Conservation (phyloP, 2,888 invertebrate genomes). For the Macrosoma leucophasiata region DNA sequence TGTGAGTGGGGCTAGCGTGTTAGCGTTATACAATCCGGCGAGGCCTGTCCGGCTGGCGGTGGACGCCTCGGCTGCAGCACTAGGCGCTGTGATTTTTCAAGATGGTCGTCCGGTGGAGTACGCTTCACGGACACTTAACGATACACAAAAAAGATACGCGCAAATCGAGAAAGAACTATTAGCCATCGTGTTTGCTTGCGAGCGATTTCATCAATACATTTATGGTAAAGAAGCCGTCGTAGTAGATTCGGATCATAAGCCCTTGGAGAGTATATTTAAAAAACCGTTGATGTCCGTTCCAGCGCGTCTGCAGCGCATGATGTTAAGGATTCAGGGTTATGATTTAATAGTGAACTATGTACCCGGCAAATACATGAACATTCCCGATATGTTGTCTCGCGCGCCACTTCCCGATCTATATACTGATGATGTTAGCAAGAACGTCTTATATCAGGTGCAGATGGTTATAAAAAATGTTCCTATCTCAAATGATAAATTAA, state of each 20-base stretch:
- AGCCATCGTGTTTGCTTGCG: conserved; percentile 16
- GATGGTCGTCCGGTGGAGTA: neutral
- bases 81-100: neutral
- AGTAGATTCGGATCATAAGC: conserved; percentile 17
- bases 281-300: conserved; percentile 14
- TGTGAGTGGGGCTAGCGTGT: conserved; percentile 7
- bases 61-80: conserved; percentile 1
- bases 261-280: conserved; percentile 16
- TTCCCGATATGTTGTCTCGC: conserved; percentile 17
- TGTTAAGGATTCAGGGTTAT: conserved; percentile 17
- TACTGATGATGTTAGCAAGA: conserved; percentile 5
- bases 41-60: neutral
- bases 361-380: conserved; percentile 17
- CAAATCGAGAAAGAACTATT: conserved; percentile 18
- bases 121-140: conserved; percentile 1
- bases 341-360: no score
- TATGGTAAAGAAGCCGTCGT: conserved; percentile 9
- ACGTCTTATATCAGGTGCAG: conserved; percentile 1
- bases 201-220: conserved; percentile 17
- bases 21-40: conserved; percentile 17
- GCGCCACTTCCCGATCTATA: conserved; percentile 14
- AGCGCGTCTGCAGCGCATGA: conserved; percentile 18
- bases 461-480: neutral
- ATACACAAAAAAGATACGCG: conserved; percentile 7
- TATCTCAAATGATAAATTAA: conserved; percentile 5